Percentiles rank a stretch among this genome's conserved stretches.
Conservation (phyloP, 2,888 invertebrate genomes). For the Drosophila helvetica region DNA sequence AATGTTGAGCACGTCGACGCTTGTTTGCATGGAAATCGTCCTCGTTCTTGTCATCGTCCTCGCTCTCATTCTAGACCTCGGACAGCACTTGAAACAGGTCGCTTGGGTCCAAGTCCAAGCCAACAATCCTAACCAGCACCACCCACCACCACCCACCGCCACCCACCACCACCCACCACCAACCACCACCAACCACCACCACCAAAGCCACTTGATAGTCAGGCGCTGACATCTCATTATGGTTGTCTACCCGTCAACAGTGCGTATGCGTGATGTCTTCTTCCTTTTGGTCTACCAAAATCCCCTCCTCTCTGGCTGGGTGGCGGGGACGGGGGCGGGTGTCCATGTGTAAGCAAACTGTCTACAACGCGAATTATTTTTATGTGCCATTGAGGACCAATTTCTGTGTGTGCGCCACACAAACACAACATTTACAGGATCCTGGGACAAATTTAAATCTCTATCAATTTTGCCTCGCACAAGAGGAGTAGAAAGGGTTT, state of each 20-base stretch:
- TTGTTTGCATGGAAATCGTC: slow-evolving; percentile 61
- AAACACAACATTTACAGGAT: slow-evolving; percentile 12
- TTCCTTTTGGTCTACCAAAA: neutral
- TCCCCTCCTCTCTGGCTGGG: neutral
- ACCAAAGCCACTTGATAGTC: slow-evolving; percentile 76
- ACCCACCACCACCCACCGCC: slow-evolving; percentile 25
- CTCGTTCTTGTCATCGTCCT: slow-evolving; percentile 26
- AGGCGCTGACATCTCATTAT: slow-evolving; percentile 76
- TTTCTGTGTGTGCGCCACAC: slow-evolving; percentile 45
- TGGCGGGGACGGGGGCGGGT: slow-evolving; percentile 5
- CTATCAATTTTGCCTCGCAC: slow-evolving; percentile 34
- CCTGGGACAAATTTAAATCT: slow-evolving; percentile 56
- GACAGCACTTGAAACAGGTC: slow-evolving; percentile 63
- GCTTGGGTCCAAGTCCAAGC: slow-evolving; percentile 53
- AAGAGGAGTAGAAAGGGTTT: neutral
- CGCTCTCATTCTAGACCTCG: slow-evolving; percentile 30
- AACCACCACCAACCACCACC: slow-evolving; percentile 25
- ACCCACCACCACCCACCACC: neutral
- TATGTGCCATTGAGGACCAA: slow-evolving; percentile 74
- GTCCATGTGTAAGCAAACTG: slow-evolving; percentile 68
- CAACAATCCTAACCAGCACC: slow-evolving; percentile 34
- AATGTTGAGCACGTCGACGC: slow-evolving; percentile 75
- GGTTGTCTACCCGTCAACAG: slow-evolving; percentile 69
- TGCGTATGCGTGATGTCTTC: slow-evolving; percentile 71
- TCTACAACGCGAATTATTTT: slow-evolving; percentile 76